A percentile compares a stretch with the other conserved stretches of the same genome.
Evolutionary conservation across 2,797 vertebrate genomes (phyloP).

Genomic region (Pagetopsis macropterus): DNA sequence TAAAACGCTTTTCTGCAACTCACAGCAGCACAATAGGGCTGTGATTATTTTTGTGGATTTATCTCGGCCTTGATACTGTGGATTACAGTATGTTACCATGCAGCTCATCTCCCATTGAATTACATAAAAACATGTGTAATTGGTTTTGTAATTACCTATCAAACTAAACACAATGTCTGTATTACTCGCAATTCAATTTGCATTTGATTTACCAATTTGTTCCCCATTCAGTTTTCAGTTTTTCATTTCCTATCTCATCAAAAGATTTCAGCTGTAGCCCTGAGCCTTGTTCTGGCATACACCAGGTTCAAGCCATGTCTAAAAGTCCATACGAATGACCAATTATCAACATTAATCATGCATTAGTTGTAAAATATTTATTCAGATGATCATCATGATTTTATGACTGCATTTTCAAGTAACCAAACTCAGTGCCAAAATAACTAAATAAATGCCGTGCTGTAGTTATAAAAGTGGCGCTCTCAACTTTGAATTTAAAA

Average conservation of each 20-base stretch:
- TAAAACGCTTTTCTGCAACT: background rate
- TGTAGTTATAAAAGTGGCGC: background rate
- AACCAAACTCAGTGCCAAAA: background rate
- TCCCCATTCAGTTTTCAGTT: conserved; percentile 33
- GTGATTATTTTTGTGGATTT: background rate
- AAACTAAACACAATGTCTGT: conserved; percentile 24
- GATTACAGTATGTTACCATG: conserved; percentile 26
- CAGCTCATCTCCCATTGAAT: conserved; percentile 38
- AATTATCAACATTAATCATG: background rate
- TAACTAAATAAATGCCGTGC: background rate
- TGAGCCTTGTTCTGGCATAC: conserved; percentile 15
- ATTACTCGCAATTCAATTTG: conserved; percentile 45
- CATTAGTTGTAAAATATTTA: background rate
- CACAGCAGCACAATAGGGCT: conserved; percentile 12
- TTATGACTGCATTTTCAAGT: background rate
- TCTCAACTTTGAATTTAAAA: background rate
- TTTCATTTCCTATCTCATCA: conserved; percentile 35
- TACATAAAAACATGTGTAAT: conserved; percentile 42
- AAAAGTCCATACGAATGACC: background rate
- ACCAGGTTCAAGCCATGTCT: background rate
- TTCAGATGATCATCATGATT: background rate
- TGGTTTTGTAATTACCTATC: conserved; percentile 41
- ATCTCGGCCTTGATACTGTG: conserved; percentile 24
- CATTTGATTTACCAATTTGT: conserved; percentile 48
- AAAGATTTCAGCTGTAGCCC: conserved; percentile 17